Percentiles rank a stretch among this genome's conserved stretches.
Conservation (phyloP, 2,888 invertebrate species). For the Pheosia tremula region DNA sequence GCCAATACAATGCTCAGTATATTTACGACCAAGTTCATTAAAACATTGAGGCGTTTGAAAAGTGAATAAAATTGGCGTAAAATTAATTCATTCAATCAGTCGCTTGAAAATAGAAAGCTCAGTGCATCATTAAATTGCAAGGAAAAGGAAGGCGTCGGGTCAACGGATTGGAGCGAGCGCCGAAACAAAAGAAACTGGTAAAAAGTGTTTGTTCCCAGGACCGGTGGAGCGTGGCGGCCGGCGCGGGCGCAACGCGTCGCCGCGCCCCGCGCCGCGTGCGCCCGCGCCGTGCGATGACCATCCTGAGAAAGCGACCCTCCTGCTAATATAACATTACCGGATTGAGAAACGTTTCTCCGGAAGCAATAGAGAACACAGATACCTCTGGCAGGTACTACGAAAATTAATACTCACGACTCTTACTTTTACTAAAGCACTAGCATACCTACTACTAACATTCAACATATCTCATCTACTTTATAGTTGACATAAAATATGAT, state of each 20-base stretch:
- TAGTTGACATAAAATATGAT: neutral
- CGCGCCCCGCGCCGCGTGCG: conserved; percentile 22
- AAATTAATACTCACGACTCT: neutral
- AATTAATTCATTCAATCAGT: neutral
- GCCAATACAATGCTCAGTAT: neutral
- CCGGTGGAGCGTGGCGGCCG: conserved; percentile 40
- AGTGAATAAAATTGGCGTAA: conserved; percentile 1
- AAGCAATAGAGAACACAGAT: neutral
- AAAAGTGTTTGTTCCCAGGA: conserved; percentile 33
- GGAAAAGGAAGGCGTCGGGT: conserved; percentile 4
- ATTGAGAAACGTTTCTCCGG: conserved; percentile 12
- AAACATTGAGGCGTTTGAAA: neutral
- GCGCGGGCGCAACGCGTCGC: conserved; percentile 13
- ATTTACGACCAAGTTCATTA: neutral
- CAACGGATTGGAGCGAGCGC: neutral
- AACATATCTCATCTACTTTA: neutral
- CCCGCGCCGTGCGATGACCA: conserved; percentile 16
- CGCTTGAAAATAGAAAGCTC: conserved; percentile 11
- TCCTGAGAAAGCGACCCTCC: conserved; percentile 38
- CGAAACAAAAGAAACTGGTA: conserved; percentile 16
- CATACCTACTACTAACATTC: neutral
- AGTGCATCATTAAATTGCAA: conserved; percentile 3
- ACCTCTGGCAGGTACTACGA: neutral
- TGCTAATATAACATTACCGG: conserved; percentile 1
- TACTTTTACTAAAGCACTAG: neutral